Evolutionary conservation across 2,797 vertebrate genomes (phyloP).

Genomic region (Cossypha niveicapilla): DNA sequence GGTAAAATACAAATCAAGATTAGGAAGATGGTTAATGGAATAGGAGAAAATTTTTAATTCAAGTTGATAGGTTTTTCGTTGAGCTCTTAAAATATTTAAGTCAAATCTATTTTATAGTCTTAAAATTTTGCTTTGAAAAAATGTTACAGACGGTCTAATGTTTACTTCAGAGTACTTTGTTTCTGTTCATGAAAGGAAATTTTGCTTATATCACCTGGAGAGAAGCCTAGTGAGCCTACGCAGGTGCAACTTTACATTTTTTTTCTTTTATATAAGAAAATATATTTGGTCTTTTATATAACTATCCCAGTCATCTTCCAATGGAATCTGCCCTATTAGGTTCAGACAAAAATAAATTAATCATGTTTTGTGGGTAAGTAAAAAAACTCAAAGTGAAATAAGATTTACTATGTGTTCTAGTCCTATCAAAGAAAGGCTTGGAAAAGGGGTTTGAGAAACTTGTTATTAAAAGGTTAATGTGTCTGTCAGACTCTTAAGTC

Average conservation of each 20-base stretch:
- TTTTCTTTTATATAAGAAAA: neutral
- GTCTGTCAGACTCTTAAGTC: neutral
- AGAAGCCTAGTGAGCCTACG: neutral
- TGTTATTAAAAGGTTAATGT: conserved; percentile 4
- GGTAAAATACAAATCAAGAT: neutral
- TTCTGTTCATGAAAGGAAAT: neutral
- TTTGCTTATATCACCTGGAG: neutral
- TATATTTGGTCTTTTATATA: neutral
- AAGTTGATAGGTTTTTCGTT: neutral
- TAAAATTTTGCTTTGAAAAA: neutral
- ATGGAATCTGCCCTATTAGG: neutral
- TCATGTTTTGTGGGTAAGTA: neutral
- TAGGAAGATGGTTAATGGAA: neutral
- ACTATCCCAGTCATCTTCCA: neutral
- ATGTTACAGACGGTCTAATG: neutral
- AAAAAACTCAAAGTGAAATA: neutral
- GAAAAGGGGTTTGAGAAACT: neutral
- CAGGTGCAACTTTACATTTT: neutral
- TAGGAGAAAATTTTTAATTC: neutral
- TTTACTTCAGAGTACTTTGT: neutral
- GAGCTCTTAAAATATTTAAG: neutral
- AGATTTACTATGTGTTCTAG: neutral
- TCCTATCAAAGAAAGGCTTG: neutral
- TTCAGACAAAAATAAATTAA: conserved; percentile 19
- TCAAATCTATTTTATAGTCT: neutral